phyloP scores from a whole-genome alignment of 1,140 invertebrate genomes.

The Nymphalis io region DNA sequence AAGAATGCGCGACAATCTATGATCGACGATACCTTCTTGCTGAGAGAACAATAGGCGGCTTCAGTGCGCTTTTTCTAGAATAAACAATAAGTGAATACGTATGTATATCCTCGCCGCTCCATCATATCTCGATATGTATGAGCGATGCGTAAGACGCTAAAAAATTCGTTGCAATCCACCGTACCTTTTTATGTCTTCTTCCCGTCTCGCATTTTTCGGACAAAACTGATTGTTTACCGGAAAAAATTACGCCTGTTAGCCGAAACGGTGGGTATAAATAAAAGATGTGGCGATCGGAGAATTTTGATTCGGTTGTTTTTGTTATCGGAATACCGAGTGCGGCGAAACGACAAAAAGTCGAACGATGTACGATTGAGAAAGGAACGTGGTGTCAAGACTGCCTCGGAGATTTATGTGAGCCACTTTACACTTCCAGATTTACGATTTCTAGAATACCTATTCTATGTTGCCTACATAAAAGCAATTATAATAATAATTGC shows the following conservation, averaged over 20 bases:
- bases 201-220: conserved; percentile 76
- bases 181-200: conserved; percentile 74
- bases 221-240: conserved; percentile 80
- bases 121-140: conserved; percentile 69
- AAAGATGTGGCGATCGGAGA: conserved; percentile 72
- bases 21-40: conserved; percentile 31
- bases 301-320: conserved; percentile 79
- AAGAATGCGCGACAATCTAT: conserved; percentile 40
- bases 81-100: conserved; percentile 37
- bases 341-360: conserved; percentile 61
- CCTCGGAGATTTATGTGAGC: conserved; percentile 56
- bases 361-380: conserved; percentile 71
- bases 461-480: not conserved
- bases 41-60: conserved; percentile 52
- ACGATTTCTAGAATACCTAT: conserved; percentile 10
- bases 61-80: conserved; percentile 53
- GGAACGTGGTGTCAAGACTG: conserved; percentile 66
- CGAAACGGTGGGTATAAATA: conserved; percentile 74
- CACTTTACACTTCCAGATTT: conserved; percentile 43
- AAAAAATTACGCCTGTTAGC: conserved; percentile 80
- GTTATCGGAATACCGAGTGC: conserved; percentile 56
- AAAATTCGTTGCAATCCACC: conserved; percentile 58
- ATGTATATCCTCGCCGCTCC: conserved; percentile 31
- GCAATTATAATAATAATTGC: not conserved
- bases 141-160: conserved; percentile 53